Evolutionary conservation across 2,113 vertebrate genomes (phyloP).

Genomic region (Leptosomus discolor): DNA sequence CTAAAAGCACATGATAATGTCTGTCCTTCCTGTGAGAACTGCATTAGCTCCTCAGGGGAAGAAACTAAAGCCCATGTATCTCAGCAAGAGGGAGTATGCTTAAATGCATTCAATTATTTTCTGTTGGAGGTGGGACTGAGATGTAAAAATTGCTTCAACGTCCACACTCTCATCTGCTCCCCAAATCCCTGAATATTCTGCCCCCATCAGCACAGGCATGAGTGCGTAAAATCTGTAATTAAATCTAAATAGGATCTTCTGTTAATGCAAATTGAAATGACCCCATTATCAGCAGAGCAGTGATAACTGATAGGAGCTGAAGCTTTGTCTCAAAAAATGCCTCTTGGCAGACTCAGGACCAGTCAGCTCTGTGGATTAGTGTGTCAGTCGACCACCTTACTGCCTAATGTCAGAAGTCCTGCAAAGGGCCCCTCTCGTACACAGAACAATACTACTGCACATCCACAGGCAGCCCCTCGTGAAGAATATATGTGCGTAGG

Average conservation of each 20-base stretch:
- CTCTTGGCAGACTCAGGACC: background rate
- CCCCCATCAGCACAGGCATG: background rate
- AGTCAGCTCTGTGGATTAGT: background rate
- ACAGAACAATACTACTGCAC: background rate
- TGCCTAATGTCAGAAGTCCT: background rate
- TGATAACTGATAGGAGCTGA: background rate
- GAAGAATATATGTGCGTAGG: background rate
- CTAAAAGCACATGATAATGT: background rate
- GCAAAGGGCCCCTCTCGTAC: background rate
- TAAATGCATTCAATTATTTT: background rate
- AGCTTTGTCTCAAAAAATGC: background rate
- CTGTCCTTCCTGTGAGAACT: background rate
- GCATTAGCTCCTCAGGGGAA: background rate
- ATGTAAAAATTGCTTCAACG: background rate
- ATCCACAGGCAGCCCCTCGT: background rate
- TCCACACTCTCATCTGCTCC: background rate
- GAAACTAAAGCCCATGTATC: background rate
- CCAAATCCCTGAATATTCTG: background rate
- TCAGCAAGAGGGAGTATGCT: background rate
- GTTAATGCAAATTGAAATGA: background rate
- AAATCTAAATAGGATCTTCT: slow-evolving; percentile 19
- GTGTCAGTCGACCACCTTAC: background rate
- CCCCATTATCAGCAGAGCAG: background rate
- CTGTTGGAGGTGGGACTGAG: background rate
- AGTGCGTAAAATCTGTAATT: background rate